Conservation (phyloP, 2,888 invertebrate genomes). For the Cerastoderma edule region DNA sequence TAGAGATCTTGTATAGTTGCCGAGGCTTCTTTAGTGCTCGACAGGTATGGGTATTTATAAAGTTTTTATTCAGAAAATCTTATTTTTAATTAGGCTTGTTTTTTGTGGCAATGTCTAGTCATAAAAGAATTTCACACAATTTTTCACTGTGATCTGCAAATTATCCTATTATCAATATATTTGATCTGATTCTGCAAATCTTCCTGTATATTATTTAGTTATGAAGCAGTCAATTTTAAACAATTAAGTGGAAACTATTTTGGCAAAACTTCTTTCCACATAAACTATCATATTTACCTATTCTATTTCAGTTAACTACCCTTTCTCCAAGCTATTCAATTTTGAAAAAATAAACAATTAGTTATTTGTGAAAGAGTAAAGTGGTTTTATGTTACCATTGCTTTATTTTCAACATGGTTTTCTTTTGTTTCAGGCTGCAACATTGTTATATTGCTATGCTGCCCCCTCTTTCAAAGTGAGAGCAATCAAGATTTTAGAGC, state of each 20-base stretch:
- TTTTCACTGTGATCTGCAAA: not conserved
- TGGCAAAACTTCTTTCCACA: not conserved
- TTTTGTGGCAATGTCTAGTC: not conserved
- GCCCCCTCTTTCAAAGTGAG: conserved; percentile 80
- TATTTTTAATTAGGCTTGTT: not conserved
- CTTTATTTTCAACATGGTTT: not conserved
- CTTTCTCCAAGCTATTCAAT: not conserved
- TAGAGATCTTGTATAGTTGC: conserved; percentile 80
- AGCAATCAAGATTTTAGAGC: conserved; percentile 81
- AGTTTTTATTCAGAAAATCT: no score
- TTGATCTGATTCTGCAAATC: no score
- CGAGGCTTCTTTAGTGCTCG: conserved; percentile 79
- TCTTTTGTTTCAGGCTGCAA: conserved; percentile 73
- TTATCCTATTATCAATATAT: conserved; percentile 7
- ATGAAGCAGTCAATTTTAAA: no score
- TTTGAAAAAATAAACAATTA: not conserved
- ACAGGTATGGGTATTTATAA: conserved; percentile 73
- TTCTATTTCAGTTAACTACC: not conserved
- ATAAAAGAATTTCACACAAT: not conserved
- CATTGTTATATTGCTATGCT: conserved; percentile 78
- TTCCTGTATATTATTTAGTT: no score
- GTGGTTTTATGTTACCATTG: not conserved
- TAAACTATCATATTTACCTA: not conserved
- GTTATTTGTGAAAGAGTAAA: not conserved
- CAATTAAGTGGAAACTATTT: not conserved